A percentile compares a stretch with the other conserved stretches of the same genome.
These are phyloP conservation scores for Steinernema carpocapsae DNA, from an alignment of 2,888 invertebrate genomes.

Conservation along the genomic window DNA sequence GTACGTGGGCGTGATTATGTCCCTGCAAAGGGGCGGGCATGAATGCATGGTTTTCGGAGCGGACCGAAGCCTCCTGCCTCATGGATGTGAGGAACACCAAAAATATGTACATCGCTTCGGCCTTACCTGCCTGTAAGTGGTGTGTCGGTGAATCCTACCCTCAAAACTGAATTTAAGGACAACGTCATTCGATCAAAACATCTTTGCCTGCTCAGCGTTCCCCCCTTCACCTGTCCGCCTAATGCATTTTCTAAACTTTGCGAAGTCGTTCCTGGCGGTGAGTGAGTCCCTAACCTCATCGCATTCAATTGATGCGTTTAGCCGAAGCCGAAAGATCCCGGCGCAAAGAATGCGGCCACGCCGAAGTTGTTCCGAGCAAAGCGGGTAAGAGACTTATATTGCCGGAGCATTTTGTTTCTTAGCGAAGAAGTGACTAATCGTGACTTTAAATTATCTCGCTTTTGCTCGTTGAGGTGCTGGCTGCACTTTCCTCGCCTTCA, in stretches of 20 bases:
- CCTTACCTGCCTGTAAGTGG: constrained; percentile 25
- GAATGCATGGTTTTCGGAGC: constrained; percentile 27
- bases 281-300: background rate
- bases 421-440: constrained; percentile 28
- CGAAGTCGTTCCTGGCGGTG: constrained; percentile 2
- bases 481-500: constrained; percentile 33
- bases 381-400: constrained; percentile 8
- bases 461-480: constrained; percentile 23
- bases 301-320: constrained; percentile 6
- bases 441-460: constrained; percentile 27
- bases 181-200: background rate
- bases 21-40: background rate
- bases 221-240: constrained; percentile 13
- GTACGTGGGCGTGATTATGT: constrained; percentile 27
- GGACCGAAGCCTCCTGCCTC: constrained; percentile 21
- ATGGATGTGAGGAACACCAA: constrained; percentile 26
- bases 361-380: background rate
- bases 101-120: constrained; percentile 17
- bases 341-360: constrained; percentile 2
- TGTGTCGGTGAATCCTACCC: background rate
- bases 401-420: background rate
- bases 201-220: constrained; percentile 6
- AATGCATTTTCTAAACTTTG: constrained; percentile 27
- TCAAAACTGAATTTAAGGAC: constrained; percentile 10
- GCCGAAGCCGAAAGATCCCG: background rate